Evolutionary conservation across 2,113 vertebrate genomes (phyloP).

Genomic region (Eulemur macaco): DNA sequence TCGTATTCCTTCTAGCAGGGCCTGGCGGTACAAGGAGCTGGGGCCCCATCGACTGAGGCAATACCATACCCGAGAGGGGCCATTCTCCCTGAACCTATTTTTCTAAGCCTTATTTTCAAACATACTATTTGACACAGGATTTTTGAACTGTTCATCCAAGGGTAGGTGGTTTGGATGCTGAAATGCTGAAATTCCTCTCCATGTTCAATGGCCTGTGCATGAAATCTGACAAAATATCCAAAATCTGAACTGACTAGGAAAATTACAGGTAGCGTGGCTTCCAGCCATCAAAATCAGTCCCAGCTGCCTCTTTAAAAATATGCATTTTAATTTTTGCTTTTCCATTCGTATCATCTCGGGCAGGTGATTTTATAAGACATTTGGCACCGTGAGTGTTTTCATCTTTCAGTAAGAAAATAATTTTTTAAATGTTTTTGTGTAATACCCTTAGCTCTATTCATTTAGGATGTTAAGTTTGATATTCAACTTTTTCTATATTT

Average conservation of each 20-base stretch:
- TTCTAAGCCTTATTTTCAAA: background rate
- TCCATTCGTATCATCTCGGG: background rate
- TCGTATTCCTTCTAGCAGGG: accelerated
- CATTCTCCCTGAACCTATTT: background rate
- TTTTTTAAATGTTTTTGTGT: background rate
- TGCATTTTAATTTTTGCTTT: background rate
- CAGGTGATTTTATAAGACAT: background rate
- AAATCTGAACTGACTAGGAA: background rate
- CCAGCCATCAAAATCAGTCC: background rate
- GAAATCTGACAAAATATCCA: background rate
- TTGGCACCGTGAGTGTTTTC: background rate
- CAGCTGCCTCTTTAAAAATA: background rate
- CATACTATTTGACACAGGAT: background rate
- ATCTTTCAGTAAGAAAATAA: background rate
- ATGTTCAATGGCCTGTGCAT: background rate
- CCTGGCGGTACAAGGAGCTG: background rate
- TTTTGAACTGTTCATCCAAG: background rate
- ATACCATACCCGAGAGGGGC: background rate
- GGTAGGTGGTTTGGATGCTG: background rate
- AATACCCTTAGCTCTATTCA: background rate
- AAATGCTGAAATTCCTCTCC: conserved; percentile 10
- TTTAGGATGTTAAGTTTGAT: background rate
- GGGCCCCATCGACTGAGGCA: background rate
- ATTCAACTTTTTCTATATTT: background rate
- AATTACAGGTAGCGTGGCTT: background rate